phyloP scores from a whole-genome alignment of 1,140 invertebrate genomes.

The Stegodyphus dumicola region DNA sequence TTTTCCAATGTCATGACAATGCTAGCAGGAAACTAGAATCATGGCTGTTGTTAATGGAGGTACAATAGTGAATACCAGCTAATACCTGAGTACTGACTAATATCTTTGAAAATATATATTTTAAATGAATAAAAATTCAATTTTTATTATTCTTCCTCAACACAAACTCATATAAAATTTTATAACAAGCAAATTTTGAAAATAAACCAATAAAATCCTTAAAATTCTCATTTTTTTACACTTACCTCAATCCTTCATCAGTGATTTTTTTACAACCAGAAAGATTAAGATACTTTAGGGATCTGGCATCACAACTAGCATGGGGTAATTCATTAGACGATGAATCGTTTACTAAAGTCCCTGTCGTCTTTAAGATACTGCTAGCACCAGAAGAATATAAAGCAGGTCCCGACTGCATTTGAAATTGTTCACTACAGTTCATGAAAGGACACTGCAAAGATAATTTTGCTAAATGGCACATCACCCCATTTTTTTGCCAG shows the following conservation, averaged over 20 bases:
- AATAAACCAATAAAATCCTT: too few species aligned
- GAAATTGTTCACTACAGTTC: background rate
- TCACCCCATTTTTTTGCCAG: slow-evolving; percentile 29
- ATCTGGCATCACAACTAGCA: slow-evolving; percentile 7
- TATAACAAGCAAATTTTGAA: too few species aligned
- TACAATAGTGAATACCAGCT: too few species aligned
- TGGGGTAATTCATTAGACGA: background rate
- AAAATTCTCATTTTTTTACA: background rate
- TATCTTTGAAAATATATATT: too few species aligned
- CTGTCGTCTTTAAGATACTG: slow-evolving; percentile 15
- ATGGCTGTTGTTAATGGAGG: too few species aligned
- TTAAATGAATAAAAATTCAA: too few species aligned
- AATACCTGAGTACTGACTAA: too few species aligned
- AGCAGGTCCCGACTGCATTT: background rate
- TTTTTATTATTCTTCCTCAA: too few species aligned
- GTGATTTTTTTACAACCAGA: slow-evolving; percentile 65
- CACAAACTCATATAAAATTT: too few species aligned
- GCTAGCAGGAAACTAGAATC: too few species aligned
- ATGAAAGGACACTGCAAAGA: slow-evolving; percentile 34
- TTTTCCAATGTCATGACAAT: too few species aligned
- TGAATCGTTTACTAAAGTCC: background rate
- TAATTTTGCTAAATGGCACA: slow-evolving; percentile 51
- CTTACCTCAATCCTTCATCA: slow-evolving; percentile 68
- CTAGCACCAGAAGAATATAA: slow-evolving; percentile 13
- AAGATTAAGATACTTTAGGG: slow-evolving; percentile 42